Percentiles rank a stretch among this genome's conserved stretches.
phyloP scores from a whole-genome alignment of 2,797 vertebrate species.

The Semaprochilodus insignis region DNA sequence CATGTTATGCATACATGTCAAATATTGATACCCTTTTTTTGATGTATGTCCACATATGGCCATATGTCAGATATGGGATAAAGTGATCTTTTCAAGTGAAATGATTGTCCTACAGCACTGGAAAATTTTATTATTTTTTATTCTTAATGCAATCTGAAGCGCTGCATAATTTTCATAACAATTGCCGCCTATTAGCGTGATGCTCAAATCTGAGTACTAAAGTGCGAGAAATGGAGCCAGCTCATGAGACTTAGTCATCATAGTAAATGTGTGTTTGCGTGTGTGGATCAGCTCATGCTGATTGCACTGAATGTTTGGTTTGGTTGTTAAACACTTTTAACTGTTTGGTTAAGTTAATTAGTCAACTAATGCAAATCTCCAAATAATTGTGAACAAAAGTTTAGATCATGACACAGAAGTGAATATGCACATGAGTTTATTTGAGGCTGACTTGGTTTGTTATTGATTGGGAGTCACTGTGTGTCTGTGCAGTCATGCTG shows the following conservation, averaged over 20 bases:
- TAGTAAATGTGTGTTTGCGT: background rate
- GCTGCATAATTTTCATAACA: conserved; percentile 34
- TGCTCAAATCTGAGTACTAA: background rate
- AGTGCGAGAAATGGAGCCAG: conserved; percentile 7
- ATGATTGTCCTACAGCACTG: no score
- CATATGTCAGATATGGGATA: no score
- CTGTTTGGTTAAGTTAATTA: background rate
- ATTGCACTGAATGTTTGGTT: background rate
- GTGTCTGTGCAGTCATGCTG: background rate
- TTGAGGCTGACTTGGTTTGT: background rate
- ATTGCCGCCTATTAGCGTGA: background rate
- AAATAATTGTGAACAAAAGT: background rate
- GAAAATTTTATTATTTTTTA: no score
- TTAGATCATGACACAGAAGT: background rate
- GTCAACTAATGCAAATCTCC: background rate
- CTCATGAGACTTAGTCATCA: conserved; percentile 10
- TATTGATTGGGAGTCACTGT: background rate
- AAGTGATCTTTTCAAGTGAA: no score
- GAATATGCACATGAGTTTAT: background rate
- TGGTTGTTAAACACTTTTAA: conserved; percentile 3
- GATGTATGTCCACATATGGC: no score
- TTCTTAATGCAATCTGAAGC: background rate
- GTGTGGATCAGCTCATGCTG: background rate
- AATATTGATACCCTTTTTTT: no score
- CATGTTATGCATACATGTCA: no score